Conservation (phyloP, 2,113 vertebrate species). For the Malurus elegans region DNA sequence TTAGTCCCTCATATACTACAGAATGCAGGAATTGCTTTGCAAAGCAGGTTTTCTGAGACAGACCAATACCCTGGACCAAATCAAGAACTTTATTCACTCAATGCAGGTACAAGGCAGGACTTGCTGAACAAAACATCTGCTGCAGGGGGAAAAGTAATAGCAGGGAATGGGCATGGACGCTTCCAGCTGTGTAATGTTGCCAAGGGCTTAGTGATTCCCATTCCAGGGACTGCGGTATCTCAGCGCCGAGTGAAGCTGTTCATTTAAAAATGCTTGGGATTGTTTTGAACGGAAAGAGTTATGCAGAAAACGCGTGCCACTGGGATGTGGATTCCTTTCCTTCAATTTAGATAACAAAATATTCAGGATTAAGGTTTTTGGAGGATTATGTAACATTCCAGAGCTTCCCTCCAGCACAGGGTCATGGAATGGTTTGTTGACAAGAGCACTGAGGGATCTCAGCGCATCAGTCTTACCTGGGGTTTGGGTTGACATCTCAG, state of each 20-base stretch:
- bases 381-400: not conserved
- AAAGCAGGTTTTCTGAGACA: not conserved
- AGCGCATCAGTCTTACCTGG: not conserved
- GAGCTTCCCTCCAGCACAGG: not conserved
- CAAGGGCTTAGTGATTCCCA: not conserved
- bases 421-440: not conserved
- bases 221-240: not conserved
- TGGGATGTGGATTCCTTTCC: not conserved
- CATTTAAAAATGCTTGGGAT: conserved; percentile 26
- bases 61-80: not conserved
- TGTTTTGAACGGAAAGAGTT: not conserved
- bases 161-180: not conserved
- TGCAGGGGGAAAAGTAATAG: not conserved
- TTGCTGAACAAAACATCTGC: not conserved
- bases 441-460: not conserved
- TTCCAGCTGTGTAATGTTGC: not conserved
- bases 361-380: not conserved
- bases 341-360: not conserved
- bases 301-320: not conserved
- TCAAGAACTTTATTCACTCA: not conserved
- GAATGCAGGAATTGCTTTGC: not conserved
- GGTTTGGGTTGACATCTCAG: not conserved
- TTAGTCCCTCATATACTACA: not conserved
- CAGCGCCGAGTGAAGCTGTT: not conserved
- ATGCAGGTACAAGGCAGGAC: not conserved